phyloP scores from a whole-genome alignment of 2,888 invertebrate genomes.

The Salticus scenicus region DNA sequence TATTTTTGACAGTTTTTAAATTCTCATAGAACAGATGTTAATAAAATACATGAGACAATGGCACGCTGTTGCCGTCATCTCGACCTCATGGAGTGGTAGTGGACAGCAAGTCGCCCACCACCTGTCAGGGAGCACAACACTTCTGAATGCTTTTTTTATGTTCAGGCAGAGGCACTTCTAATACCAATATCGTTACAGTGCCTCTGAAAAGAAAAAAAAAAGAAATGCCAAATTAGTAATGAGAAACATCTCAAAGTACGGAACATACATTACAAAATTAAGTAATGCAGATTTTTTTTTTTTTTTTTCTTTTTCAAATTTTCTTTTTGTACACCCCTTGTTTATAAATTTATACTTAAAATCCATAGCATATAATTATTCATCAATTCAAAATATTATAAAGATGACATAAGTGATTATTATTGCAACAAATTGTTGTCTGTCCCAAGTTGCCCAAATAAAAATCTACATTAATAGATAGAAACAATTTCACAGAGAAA shows the following conservation, averaged over 20 bases:
- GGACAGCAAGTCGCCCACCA: constrained; percentile 46
- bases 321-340: constrained; percentile 60
- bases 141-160: constrained; percentile 53
- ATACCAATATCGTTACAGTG: constrained; percentile 70
- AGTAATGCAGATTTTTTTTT: constrained; percentile 55
- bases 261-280: constrained; percentile 33
- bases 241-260: constrained; percentile 24
- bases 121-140: constrained; percentile 47
- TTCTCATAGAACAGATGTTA: background rate
- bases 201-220: constrained; percentile 71
- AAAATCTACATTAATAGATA: too few relatives aligned
- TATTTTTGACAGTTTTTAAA: background rate
- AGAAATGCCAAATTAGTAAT: constrained; percentile 64
- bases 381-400: too few relatives aligned
- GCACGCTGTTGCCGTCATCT: background rate
- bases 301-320: constrained; percentile 47
- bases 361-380: too few relatives aligned
- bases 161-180: constrained; percentile 69
- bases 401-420: too few relatives aligned
- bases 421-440: too few relatives aligned
- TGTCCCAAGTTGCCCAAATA: too few relatives aligned
- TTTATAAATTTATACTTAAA: constrained; percentile 27
- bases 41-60: background rate
- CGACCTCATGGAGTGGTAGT: constrained; percentile 5
- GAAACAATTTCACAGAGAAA: too few relatives aligned